Evolutionary conservation across 2,797 vertebrate species (phyloP), one percentile per base, ranked within the genome.

Genomic region (Darevskia nairensis): DNA sequence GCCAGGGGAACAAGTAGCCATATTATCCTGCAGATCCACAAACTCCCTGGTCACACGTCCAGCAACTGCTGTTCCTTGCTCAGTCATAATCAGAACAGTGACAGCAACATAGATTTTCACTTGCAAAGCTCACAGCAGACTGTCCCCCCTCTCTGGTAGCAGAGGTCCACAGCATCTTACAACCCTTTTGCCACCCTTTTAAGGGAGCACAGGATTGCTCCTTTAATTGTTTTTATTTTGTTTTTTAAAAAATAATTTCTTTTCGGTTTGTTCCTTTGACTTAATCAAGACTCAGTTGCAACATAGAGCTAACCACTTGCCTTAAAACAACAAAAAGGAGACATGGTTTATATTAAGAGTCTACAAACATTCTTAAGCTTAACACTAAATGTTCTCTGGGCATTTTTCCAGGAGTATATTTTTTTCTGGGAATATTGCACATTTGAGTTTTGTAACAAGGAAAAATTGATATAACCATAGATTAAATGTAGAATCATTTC

Each of bases 181-280:
- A 13, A 32, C 6, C 35, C n/a, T 13, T 74, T 5, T 35, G 32
- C 72, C 19, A 74, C 25, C 35, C 15, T 74, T 32, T 74, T 35
- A 35, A 35, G 72, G 25, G 72, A 74, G 19, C 32, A 39, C 7
- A 61, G 59, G 59, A 61, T 61, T 61, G 6, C 59, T 61, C 29
- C 10, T 21, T 97, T 97, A 35, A 95, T 75, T 93, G 87, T 92
- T 92, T 96, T 96, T 96, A 96, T 96, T 97, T 97, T 97, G 93
- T 96, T 94, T 92, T 93, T 92, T 35, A 35, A 19, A 21, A 74
- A 55, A 15, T 15, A 93, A 91, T 86, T 89, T 94, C 85, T 77
- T 92, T 95, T 95, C 66, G 0, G 94, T 93, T 92, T 87, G 91
- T 92, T 93, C 91, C 86, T 94, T 90, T 90, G 35, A 44, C 79